phyloP scores from a whole-genome alignment of 1,140 invertebrate species.

The Zaprionus vittiger region DNA sequence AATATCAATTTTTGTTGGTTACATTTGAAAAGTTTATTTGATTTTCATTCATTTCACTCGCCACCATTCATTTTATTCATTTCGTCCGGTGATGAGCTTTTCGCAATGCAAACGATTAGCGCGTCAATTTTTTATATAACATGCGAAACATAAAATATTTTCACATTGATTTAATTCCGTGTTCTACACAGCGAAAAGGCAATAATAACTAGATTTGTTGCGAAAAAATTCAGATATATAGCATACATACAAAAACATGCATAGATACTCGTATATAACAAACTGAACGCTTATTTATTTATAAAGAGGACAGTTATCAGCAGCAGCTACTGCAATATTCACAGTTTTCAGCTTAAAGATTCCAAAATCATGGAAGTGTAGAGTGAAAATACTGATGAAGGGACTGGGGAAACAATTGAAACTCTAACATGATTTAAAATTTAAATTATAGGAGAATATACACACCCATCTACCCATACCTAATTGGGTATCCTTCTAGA shows the following conservation, averaged over 20 bases:
- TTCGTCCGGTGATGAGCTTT: constrained; percentile 44
- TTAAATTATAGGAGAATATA: not conserved
- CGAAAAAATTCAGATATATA: constrained; percentile 20
- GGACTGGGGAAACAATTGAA: not conserved
- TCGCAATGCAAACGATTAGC: constrained; percentile 45
- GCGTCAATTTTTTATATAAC: constrained; percentile 35
- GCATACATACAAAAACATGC: constrained; percentile 4
- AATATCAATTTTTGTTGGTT: constrained; percentile 52
- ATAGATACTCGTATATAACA: not conserved
- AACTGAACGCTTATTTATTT: not conserved
- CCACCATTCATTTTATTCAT: constrained; percentile 52
- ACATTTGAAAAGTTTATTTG: constrained; percentile 66
- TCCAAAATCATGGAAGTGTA: not conserved
- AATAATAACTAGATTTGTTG: constrained; percentile 47
- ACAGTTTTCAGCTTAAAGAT: not conserved
- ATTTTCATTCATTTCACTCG: constrained; percentile 58
- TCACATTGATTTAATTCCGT: constrained; percentile 63
- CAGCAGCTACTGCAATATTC: constrained; percentile 10
- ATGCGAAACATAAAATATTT: constrained; percentile 55
- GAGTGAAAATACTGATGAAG: not conserved
- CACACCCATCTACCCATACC: not conserved
- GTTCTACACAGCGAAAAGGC: constrained; percentile 33
- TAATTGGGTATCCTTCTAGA: not conserved
- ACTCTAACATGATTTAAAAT: not conserved
- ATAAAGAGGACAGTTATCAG: not conserved